Conservation (phyloP, 2,797 vertebrate genomes). For the Pachyuromys duprasi region DNA sequence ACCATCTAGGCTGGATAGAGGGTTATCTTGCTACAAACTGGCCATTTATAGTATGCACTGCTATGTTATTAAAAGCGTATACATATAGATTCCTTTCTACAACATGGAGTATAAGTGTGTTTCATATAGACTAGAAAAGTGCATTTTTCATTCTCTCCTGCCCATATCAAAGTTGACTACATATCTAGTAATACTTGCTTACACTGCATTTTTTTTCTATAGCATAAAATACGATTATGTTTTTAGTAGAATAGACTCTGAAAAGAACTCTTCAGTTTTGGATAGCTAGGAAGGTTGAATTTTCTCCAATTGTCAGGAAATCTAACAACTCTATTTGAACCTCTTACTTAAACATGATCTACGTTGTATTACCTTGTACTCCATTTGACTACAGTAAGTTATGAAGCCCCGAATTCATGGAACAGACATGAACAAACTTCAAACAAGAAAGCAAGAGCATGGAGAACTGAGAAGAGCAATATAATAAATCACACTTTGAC, state of each 20-base stretch:
- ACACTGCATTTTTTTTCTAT: neutral
- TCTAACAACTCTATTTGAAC: neutral
- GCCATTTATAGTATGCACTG: neutral
- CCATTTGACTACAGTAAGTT: neutral
- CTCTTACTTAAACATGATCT: constrained; percentile 7
- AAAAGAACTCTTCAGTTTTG: neutral
- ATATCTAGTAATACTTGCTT: neutral
- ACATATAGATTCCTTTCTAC: neutral
- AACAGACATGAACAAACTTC: neutral
- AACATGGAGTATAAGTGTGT: neutral
- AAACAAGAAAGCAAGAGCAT: constrained; percentile 6
- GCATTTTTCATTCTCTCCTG: neutral
- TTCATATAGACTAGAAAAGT: neutral
- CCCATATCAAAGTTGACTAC: neutral
- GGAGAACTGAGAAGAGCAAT: constrained; percentile 2
- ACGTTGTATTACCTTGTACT: neutral
- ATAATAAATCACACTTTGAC: constrained; percentile 28
- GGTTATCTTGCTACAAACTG: neutral
- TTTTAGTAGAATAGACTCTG: neutral
- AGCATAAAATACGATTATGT: neutral
- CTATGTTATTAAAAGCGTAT: neutral
- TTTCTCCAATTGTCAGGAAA: neutral
- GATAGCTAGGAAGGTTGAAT: neutral
- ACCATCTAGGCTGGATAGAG: neutral
- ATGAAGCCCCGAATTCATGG: constrained; percentile 13